A percentile compares a stretch with the other conserved stretches of the same genome.
Conservation (phyloP, 2,888 invertebrate genomes). For the Palloptera scutellata region DNA sequence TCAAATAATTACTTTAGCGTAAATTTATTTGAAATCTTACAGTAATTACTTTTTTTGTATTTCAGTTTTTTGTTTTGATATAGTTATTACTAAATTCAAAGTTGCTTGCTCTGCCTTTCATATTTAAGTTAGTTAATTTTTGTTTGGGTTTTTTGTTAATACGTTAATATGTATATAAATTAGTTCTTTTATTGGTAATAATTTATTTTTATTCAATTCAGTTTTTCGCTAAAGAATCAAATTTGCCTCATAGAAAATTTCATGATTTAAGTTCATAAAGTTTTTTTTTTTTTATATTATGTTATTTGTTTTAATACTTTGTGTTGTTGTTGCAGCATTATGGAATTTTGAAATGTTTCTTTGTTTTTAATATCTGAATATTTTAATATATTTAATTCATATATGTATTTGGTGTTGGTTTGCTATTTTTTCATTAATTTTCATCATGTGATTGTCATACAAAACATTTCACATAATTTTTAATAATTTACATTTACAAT, state of each 20-base stretch:
- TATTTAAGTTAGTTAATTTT: not conserved
- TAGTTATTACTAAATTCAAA: constrained; percentile 20
- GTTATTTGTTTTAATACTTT: no score
- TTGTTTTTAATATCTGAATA: not conserved
- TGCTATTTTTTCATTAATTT: constrained; percentile 40
- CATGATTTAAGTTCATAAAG: no score
- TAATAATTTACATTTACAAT: constrained; percentile 57
- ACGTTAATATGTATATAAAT: not conserved
- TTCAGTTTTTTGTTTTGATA: constrained; percentile 5
- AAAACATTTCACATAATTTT: constrained; percentile 65
- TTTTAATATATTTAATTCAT: not conserved
- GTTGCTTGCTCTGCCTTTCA: not conserved
- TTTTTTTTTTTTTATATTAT: no score
- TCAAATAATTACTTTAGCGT: constrained; percentile 1
- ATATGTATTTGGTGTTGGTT: constrained; percentile 26
- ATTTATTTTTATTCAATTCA: not conserved
- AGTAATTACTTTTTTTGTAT: no score
- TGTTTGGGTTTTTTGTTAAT: constrained; percentile 7
- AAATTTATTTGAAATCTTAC: constrained; percentile 10
- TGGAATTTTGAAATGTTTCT: not conserved
- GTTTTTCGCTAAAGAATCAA: no score
- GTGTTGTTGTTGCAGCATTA: no score
- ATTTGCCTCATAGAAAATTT: no score
- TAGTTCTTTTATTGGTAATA: not conserved
- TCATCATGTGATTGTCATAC: constrained; percentile 65